phyloP scores from a whole-genome alignment of 2,888 invertebrate genomes.

The Ellobium chinense region DNA sequence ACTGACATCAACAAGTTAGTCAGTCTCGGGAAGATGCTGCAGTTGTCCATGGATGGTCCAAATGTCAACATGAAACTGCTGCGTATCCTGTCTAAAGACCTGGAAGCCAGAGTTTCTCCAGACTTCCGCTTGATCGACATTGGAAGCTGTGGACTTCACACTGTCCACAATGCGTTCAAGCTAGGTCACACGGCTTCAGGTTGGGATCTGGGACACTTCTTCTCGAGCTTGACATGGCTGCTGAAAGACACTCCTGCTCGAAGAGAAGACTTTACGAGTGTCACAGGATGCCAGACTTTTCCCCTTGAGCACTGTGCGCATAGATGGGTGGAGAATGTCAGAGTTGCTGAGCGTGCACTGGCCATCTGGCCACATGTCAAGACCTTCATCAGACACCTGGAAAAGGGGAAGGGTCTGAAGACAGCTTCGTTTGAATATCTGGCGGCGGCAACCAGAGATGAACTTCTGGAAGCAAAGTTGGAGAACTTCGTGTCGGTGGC shows the following conservation, averaged over 20 bases:
- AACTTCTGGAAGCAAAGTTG: not conserved
- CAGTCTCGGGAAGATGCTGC: not conserved
- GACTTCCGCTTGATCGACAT: not conserved
- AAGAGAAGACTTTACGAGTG: not conserved
- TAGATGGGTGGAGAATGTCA: not conserved
- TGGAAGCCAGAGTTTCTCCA: not conserved
- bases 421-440: not conserved
- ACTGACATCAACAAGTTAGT: not conserved
- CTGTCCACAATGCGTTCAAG: not conserved
- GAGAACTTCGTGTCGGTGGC: not conserved
- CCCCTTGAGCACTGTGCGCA: too few species aligned
- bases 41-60: not conserved
- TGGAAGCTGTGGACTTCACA: not conserved
- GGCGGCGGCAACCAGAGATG: not conserved
- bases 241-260: not conserved
- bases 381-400: too few species aligned
- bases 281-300: too few species aligned
- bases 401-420: too few species aligned
- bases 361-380: too few species aligned
- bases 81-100: not conserved
- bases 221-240: not conserved
- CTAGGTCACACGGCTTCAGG: not conserved
- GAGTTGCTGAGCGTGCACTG: not conserved
- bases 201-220: not conserved
- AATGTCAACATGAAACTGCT: not conserved